phyloP scores from a whole-genome alignment of 2,888 invertebrate genomes.

The Ichneumoninae sp. region DNA sequence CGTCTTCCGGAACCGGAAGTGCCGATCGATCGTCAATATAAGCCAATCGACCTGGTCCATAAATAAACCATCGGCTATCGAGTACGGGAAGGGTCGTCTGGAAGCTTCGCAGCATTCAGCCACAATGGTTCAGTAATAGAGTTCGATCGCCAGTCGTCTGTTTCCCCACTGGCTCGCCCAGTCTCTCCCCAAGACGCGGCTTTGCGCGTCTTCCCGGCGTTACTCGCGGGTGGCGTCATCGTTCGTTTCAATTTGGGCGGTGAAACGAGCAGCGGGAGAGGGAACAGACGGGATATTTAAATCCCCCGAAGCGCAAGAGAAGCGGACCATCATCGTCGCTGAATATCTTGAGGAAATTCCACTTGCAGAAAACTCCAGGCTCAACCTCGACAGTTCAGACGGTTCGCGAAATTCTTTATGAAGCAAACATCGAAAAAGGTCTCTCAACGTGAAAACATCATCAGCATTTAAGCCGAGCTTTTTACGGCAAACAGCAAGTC shows the following conservation, averaged over 20 bases:
- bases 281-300: conserved; percentile 46
- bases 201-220: conserved; percentile 19
- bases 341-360: conserved; percentile 25
- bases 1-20: background rate
- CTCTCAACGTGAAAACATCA: too few species aligned
- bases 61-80: background rate
- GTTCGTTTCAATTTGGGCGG: conserved; percentile 26
- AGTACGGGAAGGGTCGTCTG: background rate
- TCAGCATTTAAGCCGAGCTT: too few species aligned
- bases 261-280: conserved; percentile 3
- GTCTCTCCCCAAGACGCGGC: background rate
- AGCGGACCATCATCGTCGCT: background rate
- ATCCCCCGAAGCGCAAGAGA: background rate
- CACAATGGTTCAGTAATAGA: conserved; percentile 11
- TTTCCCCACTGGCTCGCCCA: background rate
- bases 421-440: too few species aligned
- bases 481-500: background rate
- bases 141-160: background rate
- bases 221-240: conserved; percentile 49
- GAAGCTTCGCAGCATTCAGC: background rate
- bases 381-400: background rate
- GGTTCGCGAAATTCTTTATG: too few species aligned
- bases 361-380: background rate
- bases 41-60: background rate
- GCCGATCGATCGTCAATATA: background rate